Base-by-base conservation (phyloP, 2,888 invertebrate genomes). In the Scaptomyza polygonia region DNA sequence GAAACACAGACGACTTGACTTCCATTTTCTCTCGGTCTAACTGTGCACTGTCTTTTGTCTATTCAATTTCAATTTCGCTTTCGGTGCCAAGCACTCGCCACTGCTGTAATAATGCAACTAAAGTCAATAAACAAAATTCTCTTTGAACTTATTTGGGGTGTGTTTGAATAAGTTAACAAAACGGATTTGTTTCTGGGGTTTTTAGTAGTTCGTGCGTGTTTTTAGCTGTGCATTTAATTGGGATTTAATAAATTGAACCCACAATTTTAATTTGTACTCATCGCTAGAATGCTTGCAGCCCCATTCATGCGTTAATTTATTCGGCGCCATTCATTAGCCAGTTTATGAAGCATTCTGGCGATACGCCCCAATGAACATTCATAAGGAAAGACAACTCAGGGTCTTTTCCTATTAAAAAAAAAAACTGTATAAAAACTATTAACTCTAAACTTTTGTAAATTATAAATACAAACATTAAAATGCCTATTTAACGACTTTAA, bases 121-220 rank as follows among this genome's bases (percentile, higher is more conserved):
- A 30, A 51, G 58, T 61, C 45, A 30, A 48, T 62, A 57, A 42
- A 40, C 29, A 66, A 67, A 61, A 45, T 27, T 49, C 34, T 42
- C 21, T 32, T 58, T 65, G 18, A 65, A 61, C 51, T 14, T 14
- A 36, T 36, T 14, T 34, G 39, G 42, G 39, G 34, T 58, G 40
- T 29, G 44, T 39, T 48, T n/a, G 1, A 72, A 39, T 52, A 52
- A 21, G 40, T 14, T 67, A 79, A 79, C 79, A 72, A 79, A 88
- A 79, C 65, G 65, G 45, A 69, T 67, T 59, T 61, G 48, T 27
- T 49, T 59, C 62, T 40, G 48, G 48, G 12, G 48, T 11, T 36
- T 49, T 8, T 39, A 12, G 30, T 9, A 44, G 40, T 53, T 65
- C 47, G 55, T 79, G 79, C 77, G 82, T 82, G 52, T 42, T 49